Conservation (phyloP, 2,113 vertebrate genomes). For the Boulengeromyrus knoepffleri region DNA sequence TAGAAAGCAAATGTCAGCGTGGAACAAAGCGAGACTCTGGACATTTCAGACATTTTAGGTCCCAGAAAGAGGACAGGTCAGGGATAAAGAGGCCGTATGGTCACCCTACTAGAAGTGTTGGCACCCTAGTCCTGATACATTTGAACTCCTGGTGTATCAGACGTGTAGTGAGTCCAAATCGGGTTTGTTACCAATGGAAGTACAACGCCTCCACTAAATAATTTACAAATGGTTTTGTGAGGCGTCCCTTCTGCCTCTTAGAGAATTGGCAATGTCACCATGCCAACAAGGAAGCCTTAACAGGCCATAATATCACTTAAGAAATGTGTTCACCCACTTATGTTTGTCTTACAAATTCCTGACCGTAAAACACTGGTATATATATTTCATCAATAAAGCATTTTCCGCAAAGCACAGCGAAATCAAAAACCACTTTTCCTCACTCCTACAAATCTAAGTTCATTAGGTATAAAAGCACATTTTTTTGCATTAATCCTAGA, state of each 20-base stretch:
- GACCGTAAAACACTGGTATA: not conserved
- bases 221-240: not conserved
- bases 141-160: not conserved
- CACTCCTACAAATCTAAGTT: not conserved
- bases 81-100: not conserved
- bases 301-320: conserved; percentile 1
- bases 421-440: not conserved
- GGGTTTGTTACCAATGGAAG: not conserved
- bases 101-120: not conserved
- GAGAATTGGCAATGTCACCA: not conserved
- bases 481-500: not conserved
- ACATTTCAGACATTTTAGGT: not conserved
- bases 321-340: not conserved
- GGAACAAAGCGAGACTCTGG: not conserved
- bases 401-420: not conserved
- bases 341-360: not conserved
- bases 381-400: not conserved
- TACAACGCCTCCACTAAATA: not conserved
- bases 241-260: not conserved
- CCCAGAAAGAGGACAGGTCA: not conserved
- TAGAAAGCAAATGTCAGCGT: not conserved
- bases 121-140: not conserved
- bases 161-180: not conserved
- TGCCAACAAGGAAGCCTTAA: not conserved
- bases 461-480: not conserved